These are phyloP conservation scores for Bembecia ichneumoniformis DNA, from an alignment of 2,888 invertebrate species.

Conservation along the genomic window DNA sequence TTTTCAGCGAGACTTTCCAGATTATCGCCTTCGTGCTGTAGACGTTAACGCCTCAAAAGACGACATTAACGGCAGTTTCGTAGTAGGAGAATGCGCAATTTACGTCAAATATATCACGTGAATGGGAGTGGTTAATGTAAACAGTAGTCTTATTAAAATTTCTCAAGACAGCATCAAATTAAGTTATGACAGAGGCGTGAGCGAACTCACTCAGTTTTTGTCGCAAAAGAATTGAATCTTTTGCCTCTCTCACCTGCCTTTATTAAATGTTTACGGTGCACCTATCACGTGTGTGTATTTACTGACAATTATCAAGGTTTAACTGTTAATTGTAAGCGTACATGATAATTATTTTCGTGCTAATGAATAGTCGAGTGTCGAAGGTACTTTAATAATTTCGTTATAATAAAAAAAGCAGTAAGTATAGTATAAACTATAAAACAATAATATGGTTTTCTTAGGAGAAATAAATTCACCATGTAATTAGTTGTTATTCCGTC, in stretches of 20 bases:
- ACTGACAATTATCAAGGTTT: background rate
- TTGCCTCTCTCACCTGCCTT: too few species aligned
- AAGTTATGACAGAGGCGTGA: conserved; percentile 4
- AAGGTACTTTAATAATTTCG: background rate
- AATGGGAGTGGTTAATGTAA: conserved; percentile 32
- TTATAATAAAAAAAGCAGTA: too few species aligned
- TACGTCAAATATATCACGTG: conserved; percentile 45
- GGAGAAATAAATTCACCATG: too few species aligned
- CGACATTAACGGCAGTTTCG: conserved; percentile 13
- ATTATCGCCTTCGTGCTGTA: conserved; percentile 1
- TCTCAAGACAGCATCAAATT: conserved; percentile 16
- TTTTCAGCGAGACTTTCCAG: background rate
- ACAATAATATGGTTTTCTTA: too few species aligned
- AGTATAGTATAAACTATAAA: too few species aligned
- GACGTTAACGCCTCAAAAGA: conserved; percentile 10
- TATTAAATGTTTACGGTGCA: background rate
- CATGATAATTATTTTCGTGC: too few species aligned
- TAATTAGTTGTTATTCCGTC: background rate
- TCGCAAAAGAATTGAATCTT: too few species aligned
- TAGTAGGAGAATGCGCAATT: conserved; percentile 30
- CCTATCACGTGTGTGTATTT: background rate
- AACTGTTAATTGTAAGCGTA: background rate
- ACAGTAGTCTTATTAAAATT: conserved; percentile 33
- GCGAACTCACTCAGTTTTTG: background rate
- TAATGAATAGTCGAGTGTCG: background rate